Percentiles rank a stretch among this genome's conserved stretches.
phyloP scores from a whole-genome alignment of 23 tunicate species.

The Ciona savignyi region DNA sequence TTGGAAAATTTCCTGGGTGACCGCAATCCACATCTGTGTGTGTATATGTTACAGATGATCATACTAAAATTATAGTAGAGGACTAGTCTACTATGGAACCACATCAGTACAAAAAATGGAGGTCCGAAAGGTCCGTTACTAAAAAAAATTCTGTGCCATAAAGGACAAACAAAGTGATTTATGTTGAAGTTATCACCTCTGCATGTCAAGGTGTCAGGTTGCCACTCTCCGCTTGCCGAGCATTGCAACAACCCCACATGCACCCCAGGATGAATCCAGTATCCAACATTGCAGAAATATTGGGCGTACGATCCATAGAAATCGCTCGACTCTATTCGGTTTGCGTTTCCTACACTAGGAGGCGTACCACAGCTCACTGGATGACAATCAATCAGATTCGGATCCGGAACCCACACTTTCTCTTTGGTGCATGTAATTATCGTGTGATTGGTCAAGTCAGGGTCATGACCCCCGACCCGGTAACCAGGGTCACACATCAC shows the following conservation, averaged over 20 bases:
- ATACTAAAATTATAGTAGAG: too few relatives aligned
- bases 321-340: conserved; percentile 4
- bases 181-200: conserved; percentile 19
- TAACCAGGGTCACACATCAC: conserved; percentile 52
- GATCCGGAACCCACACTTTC: conserved; percentile 36
- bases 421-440: conserved; percentile 20
- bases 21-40: conserved; percentile 71
- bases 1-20: conserved; percentile 49
- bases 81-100: background rate
- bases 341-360: conserved; percentile 16
- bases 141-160: too few relatives aligned
- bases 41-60: too few relatives aligned
- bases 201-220: conserved; percentile 31
- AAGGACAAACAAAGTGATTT: background rate
- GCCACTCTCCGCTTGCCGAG: conserved; percentile 41
- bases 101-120: background rate
- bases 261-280: conserved; percentile 52
- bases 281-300: conserved; percentile 41
- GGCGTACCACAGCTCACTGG: conserved; percentile 58
- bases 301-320: conserved; percentile 36
- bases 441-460: background rate
- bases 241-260: conserved; percentile 16
- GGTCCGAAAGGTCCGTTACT: too few relatives aligned
- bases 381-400: conserved; percentile 6
- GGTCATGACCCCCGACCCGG: conserved; percentile 15